Evolutionary conservation across 2,797 vertebrate genomes (phyloP), one percentile per base, ranked within the genome.

Genomic region (Cyprinodon diabolis): DNA sequence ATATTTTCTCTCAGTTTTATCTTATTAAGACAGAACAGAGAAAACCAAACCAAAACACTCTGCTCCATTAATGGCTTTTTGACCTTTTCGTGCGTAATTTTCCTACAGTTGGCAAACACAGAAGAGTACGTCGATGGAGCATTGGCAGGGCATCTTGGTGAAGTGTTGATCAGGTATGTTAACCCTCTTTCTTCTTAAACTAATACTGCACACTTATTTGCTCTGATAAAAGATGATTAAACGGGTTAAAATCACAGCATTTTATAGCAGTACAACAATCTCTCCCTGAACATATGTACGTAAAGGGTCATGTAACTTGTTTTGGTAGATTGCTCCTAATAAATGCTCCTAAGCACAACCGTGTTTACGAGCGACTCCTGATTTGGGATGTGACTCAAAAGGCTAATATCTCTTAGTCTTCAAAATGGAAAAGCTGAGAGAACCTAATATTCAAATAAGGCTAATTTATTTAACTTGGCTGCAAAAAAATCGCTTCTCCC

Each of bases 51-150:
- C 8, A 0, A 43, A 63, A 63, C 60, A 45, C n/a, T 37, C 37
- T 1, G 6, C 7, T 37, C 11, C 48, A 15, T 9, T 51, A 8
- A 17, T n/a, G 19, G 19, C 14, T 0, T 17, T 21, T 54, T 82
- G 9, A 80, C 45, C 48, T 54, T 56, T 62, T 2, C 68, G 1
- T 62, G 0, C 37, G 0, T 35, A 0, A 66, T 57, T 19, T 0
- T 30, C 35, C 7, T 49, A 55, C 85, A 99, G 98, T 94, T 99
- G 84, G 97, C 98, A 4, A 99, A 99, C 94, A 99, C 97, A 82
- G 98, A 99, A 79, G 98, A 99, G 90, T 99, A 96, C 43, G 98
- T 99, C 82, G 98, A 99, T 13, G 97, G 98, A 21, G 97, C 97
- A 0, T 87, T 99, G 92, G 97, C 97, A 0, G 97, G 97, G 84